Evolutionary conservation across 2,888 invertebrate genomes (phyloP), one percentile per base, ranked within the genome.

Genomic region (Drosophila greeni): DNA sequence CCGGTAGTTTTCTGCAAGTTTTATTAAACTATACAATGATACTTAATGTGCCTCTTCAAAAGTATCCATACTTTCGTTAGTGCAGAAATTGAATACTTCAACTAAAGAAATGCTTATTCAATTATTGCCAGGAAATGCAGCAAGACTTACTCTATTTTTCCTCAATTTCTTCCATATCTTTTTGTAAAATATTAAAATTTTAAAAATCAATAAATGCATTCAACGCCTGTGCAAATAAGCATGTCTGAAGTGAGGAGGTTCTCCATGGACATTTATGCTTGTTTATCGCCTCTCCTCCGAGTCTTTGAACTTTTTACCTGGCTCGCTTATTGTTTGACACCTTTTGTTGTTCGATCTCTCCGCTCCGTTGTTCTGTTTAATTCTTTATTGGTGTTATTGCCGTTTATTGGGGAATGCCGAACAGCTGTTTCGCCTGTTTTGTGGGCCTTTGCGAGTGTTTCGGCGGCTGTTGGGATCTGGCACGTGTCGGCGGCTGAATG

Each of bases 401-500:
- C 26, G 40, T 65, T 72, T 59, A 59, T 61, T 61, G 69, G 69
- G 67, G 49, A 68, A 60, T 55, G 51, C 47, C 43, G 49, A 73
- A 61, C 73, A 77, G 81, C 73, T 77, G 81, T 77, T 74, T 39
- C 37, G 56, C 42, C 33, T 37, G 31, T 45, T 64, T 34, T 53
- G 40, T n/a, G 40, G 16, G 45, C 18, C 20, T 18, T 29, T 29
- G 29, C 11, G 29, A 29, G 51, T 73, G 52, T 33, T 31, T 7
- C 29, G 29, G 20, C 39, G 39, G 14, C 33, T 11, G 47, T 23
- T 58, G 43, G 59, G 58, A 45, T 59, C 47, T 18, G 75, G 75
- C 82, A 75, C 82, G 82, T 81, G 73, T 67, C 73, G 51, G 23
- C 43, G 47, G 47, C 52, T 51, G 47, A 31, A 47, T 48, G 60